A percentile compares a stretch with the other conserved stretches of the same genome.
These are phyloP conservation scores for Pterophyllum scalare DNA, from an alignment of 2,113 vertebrate species.

Conservation along the genomic window DNA sequence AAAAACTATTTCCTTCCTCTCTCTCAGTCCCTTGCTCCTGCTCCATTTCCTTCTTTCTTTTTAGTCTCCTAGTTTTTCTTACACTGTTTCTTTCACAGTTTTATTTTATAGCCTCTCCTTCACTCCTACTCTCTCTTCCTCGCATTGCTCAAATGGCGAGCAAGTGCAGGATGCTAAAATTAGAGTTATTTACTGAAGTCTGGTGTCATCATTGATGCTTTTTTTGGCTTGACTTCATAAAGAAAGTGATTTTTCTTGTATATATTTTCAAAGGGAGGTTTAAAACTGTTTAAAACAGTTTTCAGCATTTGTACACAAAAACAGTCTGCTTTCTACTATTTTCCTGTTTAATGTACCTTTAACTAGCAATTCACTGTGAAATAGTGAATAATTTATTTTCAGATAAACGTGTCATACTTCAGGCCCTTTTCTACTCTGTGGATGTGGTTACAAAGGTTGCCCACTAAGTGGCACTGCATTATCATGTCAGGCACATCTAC, in stretches of 20 bases:
- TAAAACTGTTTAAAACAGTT: neutral
- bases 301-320: neutral
- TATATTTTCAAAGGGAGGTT: neutral
- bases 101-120: neutral
- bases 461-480: constrained; percentile 57
- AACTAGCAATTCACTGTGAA: neutral
- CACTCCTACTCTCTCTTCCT: neutral
- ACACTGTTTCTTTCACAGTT: neutral
- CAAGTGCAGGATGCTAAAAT: neutral
- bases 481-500: neutral
- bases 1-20: constrained; percentile 29
- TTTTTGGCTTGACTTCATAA: neutral
- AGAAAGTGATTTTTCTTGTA: neutral
- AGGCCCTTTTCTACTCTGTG: neutral
- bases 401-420: neutral
- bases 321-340: neutral
- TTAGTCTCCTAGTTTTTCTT: constrained; percentile 6
- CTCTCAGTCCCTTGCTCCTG: constrained; percentile 12
- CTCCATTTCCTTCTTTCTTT: constrained; percentile 8
- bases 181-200: neutral
- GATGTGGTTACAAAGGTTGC: neutral
- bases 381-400: neutral
- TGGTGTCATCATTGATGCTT: neutral
- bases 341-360: neutral
- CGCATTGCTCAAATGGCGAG: neutral